Evolutionary conservation across 1,140 invertebrate genomes (phyloP), one percentile per base, ranked within the genome.

Genomic region (Copidosoma floridanum): DNA sequence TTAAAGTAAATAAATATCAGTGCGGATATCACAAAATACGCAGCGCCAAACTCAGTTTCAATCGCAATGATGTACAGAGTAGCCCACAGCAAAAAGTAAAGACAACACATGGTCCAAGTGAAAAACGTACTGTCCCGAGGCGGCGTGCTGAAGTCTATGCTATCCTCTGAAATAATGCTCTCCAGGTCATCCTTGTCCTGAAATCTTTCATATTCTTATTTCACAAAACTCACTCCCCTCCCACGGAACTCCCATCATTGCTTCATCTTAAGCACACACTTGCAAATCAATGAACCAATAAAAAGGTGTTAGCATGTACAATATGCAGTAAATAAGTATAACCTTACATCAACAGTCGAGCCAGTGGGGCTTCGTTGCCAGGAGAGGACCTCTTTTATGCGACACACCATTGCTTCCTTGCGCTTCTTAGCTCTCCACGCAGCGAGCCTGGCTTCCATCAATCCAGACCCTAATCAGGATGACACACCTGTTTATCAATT

Each of bases 31-130:
- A 92, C 84, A 69, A 98, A 89, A 76, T 89, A 99, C 2, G 97
- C 89, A 40, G 90, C 87, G 48, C 95, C 97, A 82, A 98, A 98
- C 79, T 93, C 88, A 18, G 92, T 69, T 69, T 90, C 82, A 27
- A 96, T 81, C 53, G 89, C 89, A 50, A 91, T 82, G 24, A 80
- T 71, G 71, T 85, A 90, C 2, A 90, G 65, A 0, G 83, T 82
- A 0, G 78, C 62, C 90, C 90, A 93, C 2, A 92, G 69, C 3
- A 84, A 61, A 58, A 85, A 81, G 62, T 84, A 84, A 2, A 86
- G 67, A 2, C 72, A 40, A 58, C 73, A 71, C 43, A 55, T 68
- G 10, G 73, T 24, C 41, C 55, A 48, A 18, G 47, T 70, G 20
- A 73, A 24, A 18, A 68, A 21, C 18, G 65, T 61, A 65, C 52